Evolutionary conservation across 1,140 invertebrate species (phyloP), one percentile per base, ranked within the genome.

Genomic region (Ganaspis sp.): DNA sequence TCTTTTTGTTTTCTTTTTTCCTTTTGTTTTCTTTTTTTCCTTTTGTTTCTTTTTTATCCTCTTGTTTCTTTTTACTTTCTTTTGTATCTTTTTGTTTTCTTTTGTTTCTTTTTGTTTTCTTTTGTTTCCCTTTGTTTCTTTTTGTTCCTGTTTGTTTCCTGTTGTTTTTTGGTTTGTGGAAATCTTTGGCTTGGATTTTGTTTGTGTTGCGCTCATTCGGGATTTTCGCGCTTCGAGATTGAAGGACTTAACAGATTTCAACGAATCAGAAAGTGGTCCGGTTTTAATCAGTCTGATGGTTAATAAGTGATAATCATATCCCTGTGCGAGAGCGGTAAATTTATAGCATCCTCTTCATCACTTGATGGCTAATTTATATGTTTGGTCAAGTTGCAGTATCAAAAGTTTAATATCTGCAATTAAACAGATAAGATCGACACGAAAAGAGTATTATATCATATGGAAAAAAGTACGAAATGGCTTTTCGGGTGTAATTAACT

Each of bases 271-370:
- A 29, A 29, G 54, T 64, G 58, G 23, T 26, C 58, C 29, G 58
- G 9, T 64, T 64, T 64, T 64, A 64, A 64, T 64, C 23, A 64
- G 58, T 64, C 23, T 64, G 21, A 64, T 29, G 11, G 58, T 64
- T 64, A 64, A 64, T 64, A 64, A 64, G 26, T 64, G 58, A 29
- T 64, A 64, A 64, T 64, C 1, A 34, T 34, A 64, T 64, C 23
- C 58, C 26, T 58, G 21, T 26, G 26, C 9, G 9, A 64, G 54
- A 29, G 23, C 12, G 23, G 23, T 12, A 29, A 64, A 64, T 64
- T 64, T 64, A 64, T 64, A 29, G 23, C 11, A 64, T 26, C 23
- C 58, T 64, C 58, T 64, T 64, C 58, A 34, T 64, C 23, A 29
- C 58, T 29, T 64, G 58, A 26, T 64, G 29, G 29, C 29, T 64